Percentiles rank a stretch among this genome's conserved stretches.
These are phyloP conservation scores for Leptopilina boulardi DNA, from an alignment of 1,140 invertebrate genomes.

Conservation along the genomic window DNA sequence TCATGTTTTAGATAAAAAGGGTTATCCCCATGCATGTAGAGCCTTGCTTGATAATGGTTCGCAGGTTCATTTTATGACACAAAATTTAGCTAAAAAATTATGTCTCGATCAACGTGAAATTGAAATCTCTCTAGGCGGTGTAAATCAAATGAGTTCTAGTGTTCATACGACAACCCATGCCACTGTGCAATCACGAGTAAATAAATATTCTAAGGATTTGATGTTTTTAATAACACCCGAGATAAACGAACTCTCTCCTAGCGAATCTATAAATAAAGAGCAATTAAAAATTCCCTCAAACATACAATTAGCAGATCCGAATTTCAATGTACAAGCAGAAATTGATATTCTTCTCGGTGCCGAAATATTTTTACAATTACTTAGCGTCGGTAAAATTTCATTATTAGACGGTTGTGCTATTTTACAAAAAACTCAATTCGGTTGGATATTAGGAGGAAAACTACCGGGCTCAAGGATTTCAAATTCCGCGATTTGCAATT, in stretches of 20 bases:
- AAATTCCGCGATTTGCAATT: background rate
- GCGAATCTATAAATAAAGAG: background rate
- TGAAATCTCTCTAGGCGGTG: background rate
- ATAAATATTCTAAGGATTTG: background rate
- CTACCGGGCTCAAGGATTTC: background rate
- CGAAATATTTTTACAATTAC: slow-evolving; percentile 28
- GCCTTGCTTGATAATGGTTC: background rate
- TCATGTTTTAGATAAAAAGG: background rate
- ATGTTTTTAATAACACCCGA: background rate
- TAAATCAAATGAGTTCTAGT: background rate
- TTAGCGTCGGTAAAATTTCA: slow-evolving; percentile 22
- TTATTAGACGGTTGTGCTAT: background rate
- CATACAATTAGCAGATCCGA: slow-evolving; percentile 11
- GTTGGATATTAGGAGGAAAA: slow-evolving; percentile 35
- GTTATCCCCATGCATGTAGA: background rate
- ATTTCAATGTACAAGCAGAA: background rate
- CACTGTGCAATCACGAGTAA: background rate
- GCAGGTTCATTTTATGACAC: background rate
- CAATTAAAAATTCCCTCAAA: background rate
- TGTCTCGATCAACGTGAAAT: background rate
- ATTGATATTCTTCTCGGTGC: slow-evolving; percentile 37
- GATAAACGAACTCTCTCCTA: background rate
- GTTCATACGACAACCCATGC: background rate
- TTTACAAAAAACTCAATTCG: slow-evolving; percentile 34
- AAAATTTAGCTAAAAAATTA: background rate